A percentile compares a stretch with the other conserved stretches of the same genome.
Conservation (phyloP, 1,140 invertebrate genomes). For the Andricus grossulariae region DNA sequence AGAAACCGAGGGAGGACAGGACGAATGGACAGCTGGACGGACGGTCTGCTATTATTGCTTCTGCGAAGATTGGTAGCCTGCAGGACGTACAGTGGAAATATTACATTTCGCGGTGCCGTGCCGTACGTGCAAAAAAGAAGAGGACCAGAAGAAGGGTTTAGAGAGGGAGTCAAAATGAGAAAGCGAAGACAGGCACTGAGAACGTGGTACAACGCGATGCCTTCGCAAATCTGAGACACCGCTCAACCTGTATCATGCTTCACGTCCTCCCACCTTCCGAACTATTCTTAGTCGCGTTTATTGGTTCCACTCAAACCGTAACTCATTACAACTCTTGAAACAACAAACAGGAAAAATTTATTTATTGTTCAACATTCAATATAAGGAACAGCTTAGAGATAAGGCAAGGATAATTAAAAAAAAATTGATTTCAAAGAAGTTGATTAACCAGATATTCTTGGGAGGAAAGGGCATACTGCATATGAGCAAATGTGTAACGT, state of each 20-base stretch:
- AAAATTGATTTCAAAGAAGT: too few relatives aligned
- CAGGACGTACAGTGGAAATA: slow-evolving; percentile 68
- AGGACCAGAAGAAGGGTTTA: slow-evolving; percentile 4
- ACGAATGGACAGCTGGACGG: slow-evolving; percentile 69
- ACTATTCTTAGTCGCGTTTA: too few relatives aligned
- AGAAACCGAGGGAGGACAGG: slow-evolving; percentile 44
- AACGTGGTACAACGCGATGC: slow-evolving; percentile 3
- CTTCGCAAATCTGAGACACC: slow-evolving; percentile 5
- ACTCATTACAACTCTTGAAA: too few relatives aligned
- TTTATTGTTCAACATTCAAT: too few relatives aligned
- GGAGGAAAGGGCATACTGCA: too few relatives aligned
- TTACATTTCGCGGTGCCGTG: slow-evolving; percentile 65
- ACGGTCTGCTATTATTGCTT: slow-evolving; percentile 72
- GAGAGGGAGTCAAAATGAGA: slow-evolving; percentile 19
- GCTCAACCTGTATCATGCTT: neutral
- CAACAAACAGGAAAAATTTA: too few relatives aligned
- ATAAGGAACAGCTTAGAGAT: too few relatives aligned
- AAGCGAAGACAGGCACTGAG: slow-evolving; percentile 4
- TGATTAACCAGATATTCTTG: too few relatives aligned
- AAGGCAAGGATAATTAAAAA: too few relatives aligned
- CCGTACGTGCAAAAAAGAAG: slow-evolving; percentile 47
- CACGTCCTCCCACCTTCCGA: too few relatives aligned
- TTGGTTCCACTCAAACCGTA: too few relatives aligned
- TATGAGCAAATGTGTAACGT: too few relatives aligned
- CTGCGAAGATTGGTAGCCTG: slow-evolving; percentile 70